Percentiles rank a stretch among this genome's conserved stretches.
Conservation (phyloP, 2,113 vertebrate species). For the Atherinomorus stipes region DNA sequence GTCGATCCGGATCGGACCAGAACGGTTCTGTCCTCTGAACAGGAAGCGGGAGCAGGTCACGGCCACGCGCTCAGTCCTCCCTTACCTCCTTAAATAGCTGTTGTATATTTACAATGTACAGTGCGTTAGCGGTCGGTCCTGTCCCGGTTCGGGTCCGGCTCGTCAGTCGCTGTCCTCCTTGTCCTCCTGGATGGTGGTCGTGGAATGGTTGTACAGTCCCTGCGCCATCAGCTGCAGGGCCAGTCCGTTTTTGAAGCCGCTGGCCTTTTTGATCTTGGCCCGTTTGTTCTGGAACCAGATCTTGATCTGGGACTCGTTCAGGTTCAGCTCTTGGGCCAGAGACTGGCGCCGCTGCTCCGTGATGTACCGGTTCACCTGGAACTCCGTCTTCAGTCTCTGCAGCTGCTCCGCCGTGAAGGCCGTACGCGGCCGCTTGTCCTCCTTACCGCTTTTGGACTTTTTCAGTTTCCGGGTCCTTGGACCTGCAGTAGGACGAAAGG, state of each 20-base stretch:
- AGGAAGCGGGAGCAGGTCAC: no score
- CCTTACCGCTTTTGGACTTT: slow-evolving; percentile 88
- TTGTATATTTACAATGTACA: slow-evolving; percentile 77
- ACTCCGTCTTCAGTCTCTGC: slow-evolving; percentile 88
- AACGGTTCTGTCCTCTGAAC: no score
- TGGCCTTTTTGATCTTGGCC: slow-evolving; percentile 90
- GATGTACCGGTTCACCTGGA: slow-evolving; percentile 89
- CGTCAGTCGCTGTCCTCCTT: slow-evolving; percentile 91
- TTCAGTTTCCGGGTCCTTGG: slow-evolving; percentile 95
- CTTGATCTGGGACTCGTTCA: slow-evolving; percentile 91
- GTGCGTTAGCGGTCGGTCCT: no score
- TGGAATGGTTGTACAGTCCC: slow-evolving; percentile 92
- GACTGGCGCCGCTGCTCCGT: slow-evolving; percentile 88
- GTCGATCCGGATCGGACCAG: no score
- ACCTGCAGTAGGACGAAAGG: slow-evolving; percentile 84
- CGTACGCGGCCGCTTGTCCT: slow-evolving; percentile 89
- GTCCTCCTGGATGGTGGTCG: slow-evolving; percentile 91
- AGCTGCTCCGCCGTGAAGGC: slow-evolving; percentile 92
- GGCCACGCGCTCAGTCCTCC: no score
- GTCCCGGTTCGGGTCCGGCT: not conserved
- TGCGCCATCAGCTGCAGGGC: slow-evolving; percentile 91
- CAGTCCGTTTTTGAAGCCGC: slow-evolving; percentile 88
- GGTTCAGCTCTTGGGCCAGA: slow-evolving; percentile 87
- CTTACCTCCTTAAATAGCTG: slow-evolving; percentile 89
- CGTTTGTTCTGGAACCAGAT: slow-evolving; percentile 94